A percentile compares a stretch with the other conserved stretches of the same genome.
Evolutionary conservation across 2,113 vertebrate species (phyloP).

Genomic region (Tenebrosternarchus preto): DNA sequence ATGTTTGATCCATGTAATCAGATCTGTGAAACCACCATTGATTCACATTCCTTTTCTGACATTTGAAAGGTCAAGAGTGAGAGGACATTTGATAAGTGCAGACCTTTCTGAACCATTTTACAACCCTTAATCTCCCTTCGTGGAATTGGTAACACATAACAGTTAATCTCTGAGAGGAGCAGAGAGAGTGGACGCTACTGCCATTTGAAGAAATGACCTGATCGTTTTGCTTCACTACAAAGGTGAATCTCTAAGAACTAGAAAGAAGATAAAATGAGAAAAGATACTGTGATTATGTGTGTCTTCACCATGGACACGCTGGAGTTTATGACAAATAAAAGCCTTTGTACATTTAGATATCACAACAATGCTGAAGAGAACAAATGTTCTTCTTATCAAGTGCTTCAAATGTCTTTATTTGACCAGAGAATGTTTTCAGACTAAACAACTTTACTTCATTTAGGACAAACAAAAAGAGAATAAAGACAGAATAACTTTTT

Average conservation of each 20-base stretch:
- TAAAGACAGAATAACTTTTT: conserved; percentile 18
- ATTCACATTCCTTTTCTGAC: conserved; percentile 74
- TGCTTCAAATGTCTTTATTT: background rate
- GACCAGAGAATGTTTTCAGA: background rate
- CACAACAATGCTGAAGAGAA: background rate
- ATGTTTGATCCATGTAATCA: conserved; percentile 74
- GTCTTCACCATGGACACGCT: conserved; percentile 20
- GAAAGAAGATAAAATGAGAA: conserved; percentile 44
- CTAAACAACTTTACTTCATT: background rate
- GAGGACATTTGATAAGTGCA: conserved; percentile 78
- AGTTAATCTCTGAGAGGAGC: conserved; percentile 67
- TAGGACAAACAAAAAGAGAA: background rate
- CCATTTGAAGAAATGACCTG: conserved; percentile 18
- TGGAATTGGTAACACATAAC: conserved; percentile 72
- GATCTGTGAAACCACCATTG: conserved; percentile 72
- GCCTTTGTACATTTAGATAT: conserved; percentile 4
- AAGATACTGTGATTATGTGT: conserved; percentile 22
- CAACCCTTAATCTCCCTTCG: conserved; percentile 73
- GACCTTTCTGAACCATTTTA: conserved; percentile 73
- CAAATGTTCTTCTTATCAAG: background rate
- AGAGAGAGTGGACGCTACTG: conserved; percentile 61
- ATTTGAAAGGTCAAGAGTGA: conserved; percentile 80
- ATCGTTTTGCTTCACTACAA: conserved; percentile 33
- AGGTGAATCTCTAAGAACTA: conserved; percentile 38
- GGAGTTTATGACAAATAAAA: conserved; percentile 38